A percentile compares a stretch with the other conserved stretches of the same genome.
phyloP scores from a whole-genome alignment of 2,888 invertebrate species.

The Synergus gifuensis region DNA sequence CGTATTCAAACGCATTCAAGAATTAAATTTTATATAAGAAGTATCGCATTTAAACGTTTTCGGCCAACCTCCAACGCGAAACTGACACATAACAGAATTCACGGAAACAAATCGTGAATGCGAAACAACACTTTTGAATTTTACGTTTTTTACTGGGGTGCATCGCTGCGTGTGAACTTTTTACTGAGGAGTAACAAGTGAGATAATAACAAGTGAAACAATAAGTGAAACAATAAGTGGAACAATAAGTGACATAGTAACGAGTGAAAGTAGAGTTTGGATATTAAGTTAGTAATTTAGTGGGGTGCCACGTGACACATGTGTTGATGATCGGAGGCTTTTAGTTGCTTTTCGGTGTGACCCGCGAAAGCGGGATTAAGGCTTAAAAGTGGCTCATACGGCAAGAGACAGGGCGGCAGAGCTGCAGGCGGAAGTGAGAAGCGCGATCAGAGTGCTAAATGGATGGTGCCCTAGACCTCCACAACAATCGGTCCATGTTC shows the following conservation, averaged over 20 bases:
- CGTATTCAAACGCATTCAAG: no score
- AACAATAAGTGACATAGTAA: not conserved
- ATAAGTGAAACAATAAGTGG: no score
- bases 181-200: not conserved
- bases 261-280: not conserved
- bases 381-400: slow-evolving; percentile 74
- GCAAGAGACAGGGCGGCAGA: slow-evolving; percentile 73
- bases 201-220: no score
- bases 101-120: no score
- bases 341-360: slow-evolving; percentile 18
- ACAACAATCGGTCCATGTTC: slow-evolving; percentile 68
- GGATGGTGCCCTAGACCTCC: slow-evolving; percentile 74
- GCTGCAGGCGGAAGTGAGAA: slow-evolving; percentile 75
- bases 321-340: slow-evolving; percentile 46
- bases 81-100: no score
- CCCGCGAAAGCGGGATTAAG: slow-evolving; percentile 60
- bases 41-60: no score
- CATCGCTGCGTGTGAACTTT: not conserved
- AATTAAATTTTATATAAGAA: no score
- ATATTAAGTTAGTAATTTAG: not conserved
- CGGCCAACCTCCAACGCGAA: no score
- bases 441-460: slow-evolving; percentile 75
- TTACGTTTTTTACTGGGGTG: no score
- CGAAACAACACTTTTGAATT: no score
- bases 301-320: slow-evolving; percentile 2